phyloP scores from a whole-genome alignment of 2,888 invertebrate genomes.

The Eilema depressum region DNA sequence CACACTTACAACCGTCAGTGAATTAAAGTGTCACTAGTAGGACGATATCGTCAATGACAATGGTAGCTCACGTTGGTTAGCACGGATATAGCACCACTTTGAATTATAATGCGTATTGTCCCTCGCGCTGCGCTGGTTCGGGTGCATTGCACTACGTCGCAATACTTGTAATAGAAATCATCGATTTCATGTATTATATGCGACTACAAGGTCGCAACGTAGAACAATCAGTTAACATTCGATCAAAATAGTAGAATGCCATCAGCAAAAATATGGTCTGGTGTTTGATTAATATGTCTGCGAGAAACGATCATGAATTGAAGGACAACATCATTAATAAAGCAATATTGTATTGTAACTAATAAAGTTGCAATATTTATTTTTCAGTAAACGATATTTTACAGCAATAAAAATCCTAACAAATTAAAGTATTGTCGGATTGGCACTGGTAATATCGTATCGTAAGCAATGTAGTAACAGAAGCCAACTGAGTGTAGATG shows the following conservation, averaged over 20 bases:
- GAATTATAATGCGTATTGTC: conserved; percentile 86
- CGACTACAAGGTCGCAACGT: conserved; percentile 65
- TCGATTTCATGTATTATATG: conserved; percentile 70
- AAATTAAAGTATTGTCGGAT: background rate
- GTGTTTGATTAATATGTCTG: conserved; percentile 10
- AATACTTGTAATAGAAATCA: conserved; percentile 83
- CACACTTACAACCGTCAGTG: conserved; percentile 38
- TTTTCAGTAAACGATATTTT: background rate
- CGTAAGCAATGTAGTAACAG: background rate
- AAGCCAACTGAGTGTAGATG: background rate
- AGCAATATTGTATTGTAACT: background rate
- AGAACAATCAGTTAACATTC: background rate
- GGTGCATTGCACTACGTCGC: conserved; percentile 84
- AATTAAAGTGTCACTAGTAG: conserved; percentile 54
- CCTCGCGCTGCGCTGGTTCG: conserved; percentile 71
- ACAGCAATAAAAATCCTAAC: background rate
- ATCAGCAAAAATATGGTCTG: conserved; percentile 12
- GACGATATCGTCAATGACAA: conserved; percentile 63
- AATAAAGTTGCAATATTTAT: background rate
- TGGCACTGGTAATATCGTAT: too few relatives aligned
- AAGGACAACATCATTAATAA: background rate
- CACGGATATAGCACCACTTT: conserved; percentile 83
- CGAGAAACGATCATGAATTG: conserved; percentile 13
- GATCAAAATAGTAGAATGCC: background rate
- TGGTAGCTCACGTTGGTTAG: conserved; percentile 76